These are phyloP conservation scores for Sminthopsis crassicaudata DNA, from an alignment of 2,113 vertebrate genomes.

Conservation along the genomic window DNA sequence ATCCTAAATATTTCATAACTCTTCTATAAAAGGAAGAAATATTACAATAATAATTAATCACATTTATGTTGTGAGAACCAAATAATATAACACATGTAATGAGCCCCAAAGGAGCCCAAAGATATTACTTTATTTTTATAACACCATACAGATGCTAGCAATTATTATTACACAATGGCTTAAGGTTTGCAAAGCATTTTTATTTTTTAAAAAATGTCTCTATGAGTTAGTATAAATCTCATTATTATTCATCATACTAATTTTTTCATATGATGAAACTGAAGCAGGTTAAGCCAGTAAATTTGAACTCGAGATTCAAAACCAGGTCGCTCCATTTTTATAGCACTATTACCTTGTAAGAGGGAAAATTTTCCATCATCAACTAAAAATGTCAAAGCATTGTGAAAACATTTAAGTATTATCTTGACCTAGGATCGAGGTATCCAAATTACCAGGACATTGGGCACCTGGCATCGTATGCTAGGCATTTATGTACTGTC, in stretches of 20 bases:
- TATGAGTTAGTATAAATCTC: not conserved
- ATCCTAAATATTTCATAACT: not conserved
- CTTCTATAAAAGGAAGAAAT: not conserved
- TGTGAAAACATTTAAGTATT: not conserved
- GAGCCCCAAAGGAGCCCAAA: not conserved
- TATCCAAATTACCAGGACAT: not conserved
- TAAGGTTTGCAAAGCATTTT: not conserved
- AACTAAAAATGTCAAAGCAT: not conserved
- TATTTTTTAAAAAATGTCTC: not conserved
- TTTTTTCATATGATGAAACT: not conserved
- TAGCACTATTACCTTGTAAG: not conserved
- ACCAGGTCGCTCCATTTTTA: not conserved
- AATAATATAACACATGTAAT: not conserved
- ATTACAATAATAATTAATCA: not conserved
- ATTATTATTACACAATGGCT: not conserved
- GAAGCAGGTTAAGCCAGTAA: not conserved
- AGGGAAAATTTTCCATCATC: not conserved
- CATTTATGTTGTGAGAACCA: not conserved
- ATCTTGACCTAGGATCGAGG: not conserved
- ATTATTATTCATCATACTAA: not conserved
- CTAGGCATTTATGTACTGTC: not conserved
- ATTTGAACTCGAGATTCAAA: not conserved
- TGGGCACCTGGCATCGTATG: not conserved
- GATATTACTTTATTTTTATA: not conserved
- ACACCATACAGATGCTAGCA: not conserved